A percentile compares a stretch with the other conserved stretches of the same genome.
These are phyloP conservation scores for Menura novaehollandiae DNA, from an alignment of 2,113 vertebrate species.

Conservation along the genomic window DNA sequence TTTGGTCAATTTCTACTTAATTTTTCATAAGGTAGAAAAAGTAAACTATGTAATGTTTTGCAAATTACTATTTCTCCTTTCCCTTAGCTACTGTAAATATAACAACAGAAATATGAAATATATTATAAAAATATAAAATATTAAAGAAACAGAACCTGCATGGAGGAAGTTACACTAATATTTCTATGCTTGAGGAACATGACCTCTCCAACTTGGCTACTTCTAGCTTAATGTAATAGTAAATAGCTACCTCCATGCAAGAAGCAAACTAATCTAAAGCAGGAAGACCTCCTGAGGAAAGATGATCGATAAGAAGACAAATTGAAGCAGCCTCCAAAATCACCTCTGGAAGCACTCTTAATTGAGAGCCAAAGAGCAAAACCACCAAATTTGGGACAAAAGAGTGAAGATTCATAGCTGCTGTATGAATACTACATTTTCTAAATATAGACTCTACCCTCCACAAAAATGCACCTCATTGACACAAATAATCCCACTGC, in stretches of 20 bases:
- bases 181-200: not conserved
- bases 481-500: not conserved
- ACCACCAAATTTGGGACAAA: not conserved
- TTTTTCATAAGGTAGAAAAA: not conserved
- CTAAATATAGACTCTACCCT: not conserved
- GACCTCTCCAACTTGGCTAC: not conserved
- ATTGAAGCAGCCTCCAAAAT: not conserved
- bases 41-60: not conserved
- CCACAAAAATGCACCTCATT: not conserved
- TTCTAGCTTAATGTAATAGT: not conserved
- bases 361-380: not conserved
- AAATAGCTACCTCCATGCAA: not conserved
- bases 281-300: not conserved
- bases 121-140: not conserved
- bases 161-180: not conserved
- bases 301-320: not conserved
- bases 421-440: not conserved
- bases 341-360: not conserved
- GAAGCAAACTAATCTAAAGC: not conserved
- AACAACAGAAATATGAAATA: not conserved
- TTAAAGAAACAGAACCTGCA: not conserved
- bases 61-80: not conserved
- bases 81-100: not conserved
- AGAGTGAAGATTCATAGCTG: not conserved
- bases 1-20: not conserved